Evolutionary conservation across 2,888 invertebrate genomes (phyloP), one percentile per base, ranked within the genome.

Genomic region (Bruchidius siliquastri): DNA sequence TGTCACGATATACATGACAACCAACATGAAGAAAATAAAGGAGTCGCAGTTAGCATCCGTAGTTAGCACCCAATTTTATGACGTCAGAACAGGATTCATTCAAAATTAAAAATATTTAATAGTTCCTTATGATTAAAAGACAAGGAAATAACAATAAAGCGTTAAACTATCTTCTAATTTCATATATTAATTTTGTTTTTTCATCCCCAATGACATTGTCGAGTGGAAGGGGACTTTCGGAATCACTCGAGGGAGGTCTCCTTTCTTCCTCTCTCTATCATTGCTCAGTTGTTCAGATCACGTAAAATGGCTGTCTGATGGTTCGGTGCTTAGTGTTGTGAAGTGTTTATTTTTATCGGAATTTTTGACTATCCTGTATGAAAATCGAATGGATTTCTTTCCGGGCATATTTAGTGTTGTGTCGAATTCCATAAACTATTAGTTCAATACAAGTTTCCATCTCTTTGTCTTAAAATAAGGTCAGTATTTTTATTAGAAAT

Each of bases 281-380:
- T 21, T 72, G 20, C 72, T 75, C 73, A 69, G 72, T 74, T 75
- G 21, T 21, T 71, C 67, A 78, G 78, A 76, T 71, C 74, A 76
- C 74, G 78, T 77, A 80, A 80, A 80, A 80, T 80, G 80, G 80
- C 80, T 74, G 80, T 77, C 74, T 74, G 68, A 73, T 71, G 22
- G 68, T 72, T 72, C 70, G 71, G 77, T 76, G 75, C 73, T 75
- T 74, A 76, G 77, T 77, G 72, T 76, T 73, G 68, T 68, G 68
- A 74, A 73, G 74, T 75, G 76, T 79, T 75, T 72, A 76, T 74
- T 73, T 76, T 76, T 66, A 21, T 71, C n/a, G 22, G 66, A 21
- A 66, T 70, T 70, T 21, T 68, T n/a, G 32, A 21, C n/a, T 71
- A 67, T 71, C 21, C 21, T 71, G 71, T 71, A 71, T 71, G 71